Evolutionary conservation across 2,113 vertebrate genomes (phyloP), one percentile per base, ranked within the genome.

Genomic region (Haplochromis vanheusdeni): DNA sequence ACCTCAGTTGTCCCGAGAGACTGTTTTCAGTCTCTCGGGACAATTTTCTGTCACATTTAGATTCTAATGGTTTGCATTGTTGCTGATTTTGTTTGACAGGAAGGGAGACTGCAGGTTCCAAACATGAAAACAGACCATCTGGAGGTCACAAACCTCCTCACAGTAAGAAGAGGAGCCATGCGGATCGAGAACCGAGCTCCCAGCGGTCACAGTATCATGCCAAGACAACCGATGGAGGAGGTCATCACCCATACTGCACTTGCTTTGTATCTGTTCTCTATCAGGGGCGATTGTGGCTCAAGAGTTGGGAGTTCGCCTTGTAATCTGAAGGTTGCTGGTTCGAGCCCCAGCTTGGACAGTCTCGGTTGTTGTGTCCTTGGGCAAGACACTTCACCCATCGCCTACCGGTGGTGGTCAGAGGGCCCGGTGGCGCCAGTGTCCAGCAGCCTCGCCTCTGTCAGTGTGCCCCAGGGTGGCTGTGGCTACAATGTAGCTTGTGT

Each of bases 91-190:
- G 40, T 83, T 35, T 82, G 85, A 58, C 77, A 94, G 95, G 54
- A 79, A 17, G 17, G 6, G 60, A 91, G 19, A 19, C 80, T 26
- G 21, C 77, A 70, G 82, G 23, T 31, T 82, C 87, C 49, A 94
- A 60, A 81, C 21, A 79, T 56, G 88, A 86, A 81, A 92, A 79
- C 62, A 93, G 51, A 37, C 80, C 88, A 4, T 79, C 88, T 11
- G 89, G 70, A 42, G 33, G 81, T 60, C 75, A 88, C 6, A 93
- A 81, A 80, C 70, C 62, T 33, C 5, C 70, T 79, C 90, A 94
- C 35, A 83, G 51, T 56, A 95, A 89, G 85, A 97, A 96, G 89
- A 96, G 93, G 89, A 93, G 86, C 31, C 87, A 86, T 2, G 86
- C 83, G 3, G 95, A 94, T 16, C 90, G 83, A 83, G 85, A 86